Conservation (phyloP, 2,888 invertebrate genomes). For the Volucella zonaria region DNA sequence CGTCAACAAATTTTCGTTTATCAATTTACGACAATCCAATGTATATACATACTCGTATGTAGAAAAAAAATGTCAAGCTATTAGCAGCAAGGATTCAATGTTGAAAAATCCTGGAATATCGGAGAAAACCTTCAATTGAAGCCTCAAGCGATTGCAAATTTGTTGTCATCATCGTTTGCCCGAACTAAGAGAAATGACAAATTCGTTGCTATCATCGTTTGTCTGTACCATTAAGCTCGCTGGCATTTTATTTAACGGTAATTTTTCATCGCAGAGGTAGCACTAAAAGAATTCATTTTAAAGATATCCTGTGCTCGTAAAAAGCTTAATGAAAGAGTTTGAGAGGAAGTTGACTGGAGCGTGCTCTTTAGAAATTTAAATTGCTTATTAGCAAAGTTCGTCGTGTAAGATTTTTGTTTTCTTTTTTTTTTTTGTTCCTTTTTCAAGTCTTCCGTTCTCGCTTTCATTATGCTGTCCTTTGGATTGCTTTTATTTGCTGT, state of each 20-base stretch:
- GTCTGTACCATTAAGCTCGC: slow-evolving; percentile 47
- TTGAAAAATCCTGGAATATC: too few species aligned
- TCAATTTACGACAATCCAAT: slow-evolving; percentile 22
- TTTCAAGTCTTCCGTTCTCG: neutral
- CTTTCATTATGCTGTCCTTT: slow-evolving; percentile 36
- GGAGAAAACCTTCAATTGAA: too few species aligned
- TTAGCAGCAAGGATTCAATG: too few species aligned
- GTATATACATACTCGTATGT: slow-evolving; percentile 12
- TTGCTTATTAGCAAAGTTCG: slow-evolving; percentile 73
- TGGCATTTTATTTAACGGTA: slow-evolving; percentile 67
- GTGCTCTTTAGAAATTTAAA: slow-evolving; percentile 70
- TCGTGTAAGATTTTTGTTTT: slow-evolving; percentile 48
- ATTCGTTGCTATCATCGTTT: slow-evolving; percentile 53
- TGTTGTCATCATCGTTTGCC: too few species aligned
- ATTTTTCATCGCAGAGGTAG: slow-evolving; percentile 62
- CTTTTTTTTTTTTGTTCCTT: neutral
- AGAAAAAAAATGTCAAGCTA: neutral
- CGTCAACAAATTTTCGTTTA: too few species aligned
- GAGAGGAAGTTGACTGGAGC: slow-evolving; percentile 57
- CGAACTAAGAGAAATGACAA: slow-evolving; percentile 54
- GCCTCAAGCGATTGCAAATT: too few species aligned
- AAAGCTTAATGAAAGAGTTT: slow-evolving; percentile 56
- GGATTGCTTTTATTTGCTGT: slow-evolving; percentile 44
- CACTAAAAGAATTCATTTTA: slow-evolving; percentile 43
- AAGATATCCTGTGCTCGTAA: slow-evolving; percentile 39